These are phyloP conservation scores for Cephalopterus ornatus DNA, from an alignment of 2,113 vertebrate genomes.

Conservation along the genomic window DNA sequence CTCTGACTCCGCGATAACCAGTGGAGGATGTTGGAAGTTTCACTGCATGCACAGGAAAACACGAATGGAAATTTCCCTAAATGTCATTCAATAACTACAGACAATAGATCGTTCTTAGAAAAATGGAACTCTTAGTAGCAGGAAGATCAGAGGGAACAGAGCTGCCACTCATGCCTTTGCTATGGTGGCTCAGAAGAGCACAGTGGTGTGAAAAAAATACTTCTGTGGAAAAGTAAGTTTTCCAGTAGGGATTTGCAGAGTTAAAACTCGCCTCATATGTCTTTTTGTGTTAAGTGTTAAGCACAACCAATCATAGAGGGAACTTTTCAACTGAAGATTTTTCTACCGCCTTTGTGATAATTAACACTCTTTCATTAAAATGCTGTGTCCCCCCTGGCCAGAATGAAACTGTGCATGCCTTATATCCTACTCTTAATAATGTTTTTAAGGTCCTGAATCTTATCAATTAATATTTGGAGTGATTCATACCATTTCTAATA, in stretches of 20 bases:
- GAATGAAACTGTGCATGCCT: neutral
- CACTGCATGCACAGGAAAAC: neutral
- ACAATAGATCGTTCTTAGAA: neutral
- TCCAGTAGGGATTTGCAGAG: slow-evolving; percentile 13
- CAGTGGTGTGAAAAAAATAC: neutral
- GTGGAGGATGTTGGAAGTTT: slow-evolving; percentile 12
- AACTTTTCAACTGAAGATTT: neutral
- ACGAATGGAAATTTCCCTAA: slow-evolving; percentile 25
- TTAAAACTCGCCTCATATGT: neutral
- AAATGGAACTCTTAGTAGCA: neutral
- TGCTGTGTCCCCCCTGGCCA: neutral
- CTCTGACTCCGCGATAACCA: neutral
- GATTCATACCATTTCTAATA: slow-evolving; percentile 47
- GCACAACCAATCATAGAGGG: neutral
- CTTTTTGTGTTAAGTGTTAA: neutral
- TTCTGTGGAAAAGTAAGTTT: neutral
- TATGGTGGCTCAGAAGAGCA: neutral
- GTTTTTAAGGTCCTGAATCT: slow-evolving; percentile 49
- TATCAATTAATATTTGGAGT: slow-evolving; percentile 62
- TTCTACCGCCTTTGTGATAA: slow-evolving; percentile 23
- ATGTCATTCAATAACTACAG: slow-evolving; percentile 46
- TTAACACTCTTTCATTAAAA: slow-evolving; percentile 59
- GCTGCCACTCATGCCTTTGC: slow-evolving; percentile 6
- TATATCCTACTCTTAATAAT: neutral
- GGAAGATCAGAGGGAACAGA: slow-evolving; percentile 41